Percentiles rank a stretch among this genome's conserved stretches.
These are phyloP conservation scores for Macaria notata DNA, from an alignment of 2,888 invertebrate species.

Conservation along the genomic window DNA sequence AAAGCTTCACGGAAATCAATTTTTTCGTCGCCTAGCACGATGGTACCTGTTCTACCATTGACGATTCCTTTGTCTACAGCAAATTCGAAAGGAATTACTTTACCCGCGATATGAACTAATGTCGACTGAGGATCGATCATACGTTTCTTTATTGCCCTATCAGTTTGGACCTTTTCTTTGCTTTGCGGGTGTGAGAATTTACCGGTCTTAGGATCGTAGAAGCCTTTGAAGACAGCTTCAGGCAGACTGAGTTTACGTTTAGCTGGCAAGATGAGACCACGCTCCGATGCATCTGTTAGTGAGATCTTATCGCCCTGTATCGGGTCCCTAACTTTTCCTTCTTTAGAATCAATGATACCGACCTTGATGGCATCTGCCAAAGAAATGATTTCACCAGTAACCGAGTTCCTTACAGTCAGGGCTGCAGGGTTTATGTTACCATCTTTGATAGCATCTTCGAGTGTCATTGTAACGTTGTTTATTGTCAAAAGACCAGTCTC, in stretches of 20 bases:
- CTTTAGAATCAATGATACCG: conserved; percentile 89
- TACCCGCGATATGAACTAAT: conserved; percentile 91
- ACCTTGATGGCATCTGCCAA: conserved; percentile 89
- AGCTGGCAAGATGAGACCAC: conserved; percentile 90
- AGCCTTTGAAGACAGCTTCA: conserved; percentile 95
- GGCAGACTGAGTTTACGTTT: conserved; percentile 92
- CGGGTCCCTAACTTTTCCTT: conserved; percentile 91
- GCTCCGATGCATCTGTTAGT: conserved; percentile 91
- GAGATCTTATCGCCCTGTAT: conserved; percentile 88
- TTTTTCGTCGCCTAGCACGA: conserved; percentile 83
- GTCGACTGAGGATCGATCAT: conserved; percentile 93
- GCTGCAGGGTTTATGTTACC: conserved; percentile 90
- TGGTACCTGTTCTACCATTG: conserved; percentile 88
- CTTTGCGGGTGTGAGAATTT: conserved; percentile 90
- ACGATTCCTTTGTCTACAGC: conserved; percentile 90
- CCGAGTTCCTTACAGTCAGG: conserved; percentile 90
- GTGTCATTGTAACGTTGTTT: conserved; percentile 85
- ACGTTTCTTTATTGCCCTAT: conserved; percentile 92
- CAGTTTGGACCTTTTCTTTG: conserved; percentile 90
- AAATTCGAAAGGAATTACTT: conserved; percentile 90
- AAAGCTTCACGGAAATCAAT: conserved; percentile 93
- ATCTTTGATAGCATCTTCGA: conserved; percentile 88
- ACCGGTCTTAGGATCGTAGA: conserved; percentile 92
- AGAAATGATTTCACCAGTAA: conserved; percentile 90
- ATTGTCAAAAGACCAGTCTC: conserved; percentile 87